Percentiles rank a stretch among this genome's conserved stretches.
These are phyloP conservation scores for Solea solea DNA, from an alignment of 2,113 vertebrate genomes.

Conservation along the genomic window DNA sequence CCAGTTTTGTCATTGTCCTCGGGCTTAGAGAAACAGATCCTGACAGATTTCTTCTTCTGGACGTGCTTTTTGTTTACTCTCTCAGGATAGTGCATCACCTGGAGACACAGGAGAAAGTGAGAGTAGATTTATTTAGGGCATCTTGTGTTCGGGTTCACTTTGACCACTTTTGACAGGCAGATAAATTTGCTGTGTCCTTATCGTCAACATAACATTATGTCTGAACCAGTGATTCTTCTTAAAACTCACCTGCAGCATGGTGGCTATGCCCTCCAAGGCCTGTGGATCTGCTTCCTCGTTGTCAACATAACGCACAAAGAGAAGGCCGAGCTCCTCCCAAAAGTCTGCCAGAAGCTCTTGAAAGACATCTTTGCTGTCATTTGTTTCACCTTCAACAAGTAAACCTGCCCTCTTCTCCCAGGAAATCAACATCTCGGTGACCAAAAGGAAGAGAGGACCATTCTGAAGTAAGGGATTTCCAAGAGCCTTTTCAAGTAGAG, in stretches of 20 bases:
- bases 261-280: constrained; percentile 84
- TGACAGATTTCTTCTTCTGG: constrained; percentile 84
- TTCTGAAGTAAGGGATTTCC: constrained; percentile 84
- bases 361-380: constrained; percentile 70
- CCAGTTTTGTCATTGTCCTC: constrained; percentile 58
- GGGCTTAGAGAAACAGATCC: constrained; percentile 84
- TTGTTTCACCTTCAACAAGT: constrained; percentile 38
- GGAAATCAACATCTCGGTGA: constrained; percentile 86
- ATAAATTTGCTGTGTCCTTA: constrained; percentile 9
- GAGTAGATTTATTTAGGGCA: constrained; percentile 10
- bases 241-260: constrained; percentile 81
- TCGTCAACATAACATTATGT: not conserved
- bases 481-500: constrained; percentile 83
- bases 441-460: constrained; percentile 85
- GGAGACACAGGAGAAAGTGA: constrained; percentile 8
- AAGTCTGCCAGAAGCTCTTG: constrained; percentile 84
- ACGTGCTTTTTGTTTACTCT: constrained; percentile 64
- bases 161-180: not conserved
- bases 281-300: constrained; percentile 79
- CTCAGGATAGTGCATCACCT: constrained; percentile 87
- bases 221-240: not conserved
- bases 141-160: constrained; percentile 9
- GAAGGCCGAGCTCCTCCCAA: constrained; percentile 86
- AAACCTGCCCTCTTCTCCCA: constrained; percentile 88
- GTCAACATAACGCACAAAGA: constrained; percentile 83